Conservation (phyloP, 2,113 vertebrate genomes). For the Gopherus flavomarginatus region DNA sequence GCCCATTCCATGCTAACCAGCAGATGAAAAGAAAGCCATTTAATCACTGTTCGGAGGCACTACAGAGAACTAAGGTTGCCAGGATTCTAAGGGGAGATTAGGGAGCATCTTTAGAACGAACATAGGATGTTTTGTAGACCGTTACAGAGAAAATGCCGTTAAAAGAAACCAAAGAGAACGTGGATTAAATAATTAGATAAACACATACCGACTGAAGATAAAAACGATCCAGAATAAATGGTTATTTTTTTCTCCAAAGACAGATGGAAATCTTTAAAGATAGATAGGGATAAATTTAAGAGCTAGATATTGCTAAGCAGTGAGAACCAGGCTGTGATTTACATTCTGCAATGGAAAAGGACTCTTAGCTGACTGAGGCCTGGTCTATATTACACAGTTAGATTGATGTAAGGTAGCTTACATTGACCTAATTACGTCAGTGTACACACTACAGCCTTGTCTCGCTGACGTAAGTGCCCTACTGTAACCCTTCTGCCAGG, state of each 20-base stretch:
- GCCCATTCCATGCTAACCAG: neutral
- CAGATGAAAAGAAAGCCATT: constrained; percentile 18
- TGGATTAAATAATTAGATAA: constrained; percentile 12
- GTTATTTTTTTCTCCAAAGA: neutral
- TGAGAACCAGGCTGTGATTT: neutral
- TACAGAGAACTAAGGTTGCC: neutral
- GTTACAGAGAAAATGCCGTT: neutral
- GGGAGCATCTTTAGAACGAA: constrained; percentile 9
- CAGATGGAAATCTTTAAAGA: neutral
- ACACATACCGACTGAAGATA: neutral
- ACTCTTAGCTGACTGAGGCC: neutral
- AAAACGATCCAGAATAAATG: constrained; percentile 10
- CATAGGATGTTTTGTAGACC: neutral
- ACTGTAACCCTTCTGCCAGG: no score
- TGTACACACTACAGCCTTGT: no score
- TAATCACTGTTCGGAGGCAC: neutral
- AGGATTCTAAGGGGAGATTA: neutral
- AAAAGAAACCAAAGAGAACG: constrained; percentile 20
- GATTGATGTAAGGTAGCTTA: no score
- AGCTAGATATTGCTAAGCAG: neutral
- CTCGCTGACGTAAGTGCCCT: no score
- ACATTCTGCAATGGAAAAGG: neutral
- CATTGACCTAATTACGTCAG: no score
- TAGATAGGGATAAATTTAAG: neutral
- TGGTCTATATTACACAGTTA: no score